Conservation (phyloP, 2,113 vertebrate genomes). For the Dryoscopus gambensis region DNA sequence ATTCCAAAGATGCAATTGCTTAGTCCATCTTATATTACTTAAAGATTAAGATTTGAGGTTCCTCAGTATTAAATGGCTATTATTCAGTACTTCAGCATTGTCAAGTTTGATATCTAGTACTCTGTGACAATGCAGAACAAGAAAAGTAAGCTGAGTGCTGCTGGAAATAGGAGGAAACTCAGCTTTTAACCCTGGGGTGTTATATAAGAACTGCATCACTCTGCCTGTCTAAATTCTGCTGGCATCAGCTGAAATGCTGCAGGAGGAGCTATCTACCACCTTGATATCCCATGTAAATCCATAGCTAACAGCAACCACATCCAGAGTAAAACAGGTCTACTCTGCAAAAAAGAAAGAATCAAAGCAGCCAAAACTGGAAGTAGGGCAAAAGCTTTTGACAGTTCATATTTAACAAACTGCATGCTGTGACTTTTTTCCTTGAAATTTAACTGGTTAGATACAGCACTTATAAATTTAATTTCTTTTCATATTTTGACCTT, state of each 20-base stretch:
- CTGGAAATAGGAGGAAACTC: background rate
- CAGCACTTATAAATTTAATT: background rate
- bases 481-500: background rate
- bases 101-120: background rate
- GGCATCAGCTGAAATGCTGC: background rate
- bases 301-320: background rate
- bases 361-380: background rate
- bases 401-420: background rate
- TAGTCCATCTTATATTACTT: background rate
- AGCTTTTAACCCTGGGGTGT: background rate
- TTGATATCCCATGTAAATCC: background rate
- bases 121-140: background rate
- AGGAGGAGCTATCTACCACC: background rate
- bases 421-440: background rate
- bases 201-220: slow-evolving; percentile 16
- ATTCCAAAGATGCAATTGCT: background rate
- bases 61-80: background rate
- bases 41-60: background rate
- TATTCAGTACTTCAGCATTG: background rate
- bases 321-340: background rate
- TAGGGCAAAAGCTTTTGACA: background rate
- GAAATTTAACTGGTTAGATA: background rate
- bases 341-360: background rate
- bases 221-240: background rate
- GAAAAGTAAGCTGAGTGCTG: background rate